phyloP scores from a whole-genome alignment of 1,140 invertebrate species.

The Sitophilus oryzae region DNA sequence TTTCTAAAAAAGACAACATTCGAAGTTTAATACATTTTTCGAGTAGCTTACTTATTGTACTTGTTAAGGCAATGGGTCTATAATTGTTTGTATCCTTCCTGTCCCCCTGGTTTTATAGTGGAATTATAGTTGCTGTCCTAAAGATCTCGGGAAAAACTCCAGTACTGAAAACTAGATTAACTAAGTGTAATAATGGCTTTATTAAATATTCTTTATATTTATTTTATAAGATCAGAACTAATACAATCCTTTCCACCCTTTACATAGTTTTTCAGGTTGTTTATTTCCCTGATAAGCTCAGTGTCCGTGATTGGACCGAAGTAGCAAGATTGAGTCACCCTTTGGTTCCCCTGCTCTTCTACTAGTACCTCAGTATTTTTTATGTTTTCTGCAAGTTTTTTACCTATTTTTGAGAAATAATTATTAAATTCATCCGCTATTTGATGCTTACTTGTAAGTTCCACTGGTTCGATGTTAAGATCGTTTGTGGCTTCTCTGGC shows the following conservation, averaged over 20 bases:
- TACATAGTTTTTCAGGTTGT: slow-evolving; percentile 3
- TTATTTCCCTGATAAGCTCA: background rate
- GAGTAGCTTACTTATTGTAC: slow-evolving; percentile 7
- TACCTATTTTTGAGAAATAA: background rate
- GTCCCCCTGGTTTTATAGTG: slow-evolving; percentile 8
- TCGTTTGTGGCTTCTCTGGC: slow-evolving; percentile 4
- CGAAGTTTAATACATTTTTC: slow-evolving; percentile 15
- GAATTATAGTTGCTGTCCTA: background rate
- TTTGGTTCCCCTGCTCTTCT: background rate
- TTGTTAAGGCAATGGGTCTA: slow-evolving; percentile 8
- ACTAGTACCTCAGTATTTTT: background rate
- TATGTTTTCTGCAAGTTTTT: slow-evolving; percentile 3
- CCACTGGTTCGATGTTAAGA: background rate
- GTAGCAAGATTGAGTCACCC: background rate
- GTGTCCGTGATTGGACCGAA: background rate
- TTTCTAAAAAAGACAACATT: too few species aligned
- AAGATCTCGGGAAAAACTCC: slow-evolving; percentile 3
- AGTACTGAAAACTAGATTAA: slow-evolving; percentile 2
- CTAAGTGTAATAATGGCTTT: background rate
- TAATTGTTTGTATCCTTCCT: slow-evolving; percentile 4
- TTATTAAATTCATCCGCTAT: slow-evolving; percentile 8
- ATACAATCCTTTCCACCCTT: slow-evolving; percentile 1
- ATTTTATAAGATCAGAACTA: slow-evolving; percentile 8
- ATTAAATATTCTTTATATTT: slow-evolving; percentile 1
- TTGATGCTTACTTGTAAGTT: background rate